Evolutionary conservation across 2,888 invertebrate genomes (phyloP).

Genomic region (Boloria selene): DNA sequence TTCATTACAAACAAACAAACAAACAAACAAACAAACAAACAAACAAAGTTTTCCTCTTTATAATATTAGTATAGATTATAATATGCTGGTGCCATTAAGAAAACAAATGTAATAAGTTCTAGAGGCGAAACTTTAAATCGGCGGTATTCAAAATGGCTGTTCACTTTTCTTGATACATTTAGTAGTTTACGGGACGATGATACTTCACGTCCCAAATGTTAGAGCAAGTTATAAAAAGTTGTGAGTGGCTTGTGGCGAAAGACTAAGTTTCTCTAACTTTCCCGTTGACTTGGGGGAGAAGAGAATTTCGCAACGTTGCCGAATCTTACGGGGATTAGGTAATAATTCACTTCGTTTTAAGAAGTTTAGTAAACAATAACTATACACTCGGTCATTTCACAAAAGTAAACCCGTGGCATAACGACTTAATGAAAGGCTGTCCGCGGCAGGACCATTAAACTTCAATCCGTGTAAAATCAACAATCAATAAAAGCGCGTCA

Average conservation of each 20-base stretch:
- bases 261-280: constrained; percentile 48
- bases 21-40: no score
- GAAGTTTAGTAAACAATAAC: no score
- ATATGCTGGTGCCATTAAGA: constrained; percentile 38
- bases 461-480: constrained; percentile 3
- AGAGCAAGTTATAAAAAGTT: constrained; percentile 53
- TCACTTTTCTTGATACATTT: constrained; percentile 12
- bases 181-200: constrained; percentile 19
- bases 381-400: no score
- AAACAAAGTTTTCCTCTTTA: no score
- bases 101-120: constrained; percentile 42
- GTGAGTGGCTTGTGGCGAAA: constrained; percentile 53
- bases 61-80: no score
- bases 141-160: constrained; percentile 1
- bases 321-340: constrained; percentile 61
- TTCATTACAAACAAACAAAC: no score
- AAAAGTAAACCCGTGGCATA: not conserved
- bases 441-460: constrained; percentile 1
- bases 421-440: not conserved
- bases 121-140: not conserved
- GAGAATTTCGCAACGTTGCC: constrained; percentile 57
- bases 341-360: constrained; percentile 54
- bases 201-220: constrained; percentile 22
- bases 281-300: constrained; percentile 44
- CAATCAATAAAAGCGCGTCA: constrained; percentile 14